These are phyloP conservation scores for Pyrocephalus nanus DNA, from an alignment of 2,797 vertebrate genomes.

Conservation along the genomic window DNA sequence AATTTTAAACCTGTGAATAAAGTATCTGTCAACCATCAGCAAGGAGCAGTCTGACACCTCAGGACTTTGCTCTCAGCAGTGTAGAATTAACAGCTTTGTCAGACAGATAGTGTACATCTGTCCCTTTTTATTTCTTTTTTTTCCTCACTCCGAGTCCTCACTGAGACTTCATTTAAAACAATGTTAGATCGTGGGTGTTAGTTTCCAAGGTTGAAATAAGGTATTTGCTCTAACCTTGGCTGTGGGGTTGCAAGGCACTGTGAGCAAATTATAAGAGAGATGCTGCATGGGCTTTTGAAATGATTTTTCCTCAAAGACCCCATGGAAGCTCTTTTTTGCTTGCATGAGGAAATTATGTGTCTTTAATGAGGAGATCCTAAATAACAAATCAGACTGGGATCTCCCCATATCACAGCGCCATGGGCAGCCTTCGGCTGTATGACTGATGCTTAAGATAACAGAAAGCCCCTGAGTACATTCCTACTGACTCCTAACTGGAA, in stretches of 20 bases:
- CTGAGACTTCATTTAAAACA: slow-evolving; percentile 15
- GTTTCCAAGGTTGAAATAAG: slow-evolving; percentile 3
- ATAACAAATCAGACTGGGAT: not conserved
- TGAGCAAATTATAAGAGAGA: not conserved
- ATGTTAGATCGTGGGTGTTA: not conserved
- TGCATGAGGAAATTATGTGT: not conserved
- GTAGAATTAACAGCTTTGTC: not conserved
- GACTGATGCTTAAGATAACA: not conserved
- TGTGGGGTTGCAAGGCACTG: not conserved
- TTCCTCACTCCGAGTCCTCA: not conserved
- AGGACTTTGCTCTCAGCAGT: not conserved
- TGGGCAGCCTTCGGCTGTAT: not conserved
- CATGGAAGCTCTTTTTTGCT: not conserved
- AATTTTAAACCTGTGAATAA: not conserved
- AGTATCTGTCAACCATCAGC: not conserved
- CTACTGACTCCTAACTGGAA: not conserved
- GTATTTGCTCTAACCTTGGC: not conserved
- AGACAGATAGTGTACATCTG: not conserved
- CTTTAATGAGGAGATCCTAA: not conserved
- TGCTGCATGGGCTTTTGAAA: not conserved
- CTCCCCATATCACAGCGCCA: accelerated
- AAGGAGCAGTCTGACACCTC: not conserved
- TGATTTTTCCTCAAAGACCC: not conserved
- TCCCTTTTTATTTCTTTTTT: not conserved
- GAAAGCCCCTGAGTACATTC: not conserved